Base-by-base conservation (phyloP, 2,888 invertebrate genomes). In the Andrena fulva region DNA sequence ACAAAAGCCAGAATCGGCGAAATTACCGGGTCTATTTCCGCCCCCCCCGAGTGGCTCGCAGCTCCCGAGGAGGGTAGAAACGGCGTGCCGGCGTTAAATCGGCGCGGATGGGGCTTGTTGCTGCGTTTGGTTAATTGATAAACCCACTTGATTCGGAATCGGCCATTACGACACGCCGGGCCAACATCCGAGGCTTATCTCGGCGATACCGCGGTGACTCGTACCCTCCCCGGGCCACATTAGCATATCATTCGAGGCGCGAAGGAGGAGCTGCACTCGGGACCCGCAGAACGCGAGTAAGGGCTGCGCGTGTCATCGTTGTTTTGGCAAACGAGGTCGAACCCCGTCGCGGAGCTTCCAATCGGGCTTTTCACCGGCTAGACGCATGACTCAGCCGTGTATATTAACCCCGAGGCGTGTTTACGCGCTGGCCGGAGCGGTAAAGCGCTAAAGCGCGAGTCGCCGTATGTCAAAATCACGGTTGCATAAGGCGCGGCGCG, bases 381-480 rank as follows among this genome's bases (percentile, higher is more conserved):
- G 69, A 63, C 66, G 42, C 81, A 74, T 88, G 88, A 88, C 74
- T 88, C 88, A 88, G 62, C 82, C 24, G 77, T 85, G 88, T 84
- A 85, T 88, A 85, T 88, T 89, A 87, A 88, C 88, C 89, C 88
- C 85, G 79, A 75, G 77, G 83, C 74, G 66, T 89, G 85, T 88
- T 90, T 89, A 86, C 90, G 85, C 89, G 86, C 87, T 87, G 81
- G 81, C 73, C 73, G 80, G 80, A 27, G 27, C 56, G 12, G 24
- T 16, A 16, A 42, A 82, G 75, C 77, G 75, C 56, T 52, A 4
- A 42, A 12, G 42, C 42, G 70, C 85, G 73, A 72, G 60, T 82
- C 81, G 83, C 86, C 89, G 85, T 84, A 88, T 89, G 89, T 89
- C 87, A 87, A 90, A 91, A 91, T 89, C 87, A 85, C 81, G 80